phyloP scores from a whole-genome alignment of 2,888 invertebrate species.

The Rhogogaster chlorosoma region DNA sequence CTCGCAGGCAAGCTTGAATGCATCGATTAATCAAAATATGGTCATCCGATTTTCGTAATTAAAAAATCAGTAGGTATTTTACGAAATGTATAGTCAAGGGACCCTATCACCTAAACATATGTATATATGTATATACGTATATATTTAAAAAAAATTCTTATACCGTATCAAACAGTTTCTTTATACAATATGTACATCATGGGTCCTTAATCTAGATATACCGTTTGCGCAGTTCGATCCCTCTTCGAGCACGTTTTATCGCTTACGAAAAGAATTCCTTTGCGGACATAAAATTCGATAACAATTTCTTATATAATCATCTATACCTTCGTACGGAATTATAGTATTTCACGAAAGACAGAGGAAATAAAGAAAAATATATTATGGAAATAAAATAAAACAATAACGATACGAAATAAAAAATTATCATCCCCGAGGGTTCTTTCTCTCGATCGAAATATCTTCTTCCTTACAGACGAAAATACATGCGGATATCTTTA shows the following conservation, averaged over 20 bases:
- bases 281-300: not conserved
- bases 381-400: too few relatives aligned
- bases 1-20: not conserved
- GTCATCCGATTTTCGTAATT: not conserved
- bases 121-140: slow-evolving; percentile 50
- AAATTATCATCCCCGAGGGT: not conserved
- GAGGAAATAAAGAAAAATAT: not conserved
- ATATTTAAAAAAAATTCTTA: slow-evolving; percentile 59
- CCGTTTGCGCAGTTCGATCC: slow-evolving; percentile 24
- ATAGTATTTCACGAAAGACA: not conserved
- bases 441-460: not conserved
- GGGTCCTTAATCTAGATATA: slow-evolving; percentile 60
- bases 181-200: slow-evolving; percentile 75
- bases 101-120: slow-evolving; percentile 65
- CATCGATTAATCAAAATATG: not conserved
- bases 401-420: not conserved
- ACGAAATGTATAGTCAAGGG: slow-evolving; percentile 57
- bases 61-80: not conserved
- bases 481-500: not conserved
- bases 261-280: not conserved
- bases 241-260: not conserved
- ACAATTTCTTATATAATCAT: not conserved
- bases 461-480: not conserved
- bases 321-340: not conserved
- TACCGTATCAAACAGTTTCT: slow-evolving; percentile 73